A percentile compares a stretch with the other conserved stretches of the same genome.
These are phyloP conservation scores for Ailuropoda melanoleuca DNA, from an alignment of 2,113 vertebrate genomes.

Conservation along the genomic window DNA sequence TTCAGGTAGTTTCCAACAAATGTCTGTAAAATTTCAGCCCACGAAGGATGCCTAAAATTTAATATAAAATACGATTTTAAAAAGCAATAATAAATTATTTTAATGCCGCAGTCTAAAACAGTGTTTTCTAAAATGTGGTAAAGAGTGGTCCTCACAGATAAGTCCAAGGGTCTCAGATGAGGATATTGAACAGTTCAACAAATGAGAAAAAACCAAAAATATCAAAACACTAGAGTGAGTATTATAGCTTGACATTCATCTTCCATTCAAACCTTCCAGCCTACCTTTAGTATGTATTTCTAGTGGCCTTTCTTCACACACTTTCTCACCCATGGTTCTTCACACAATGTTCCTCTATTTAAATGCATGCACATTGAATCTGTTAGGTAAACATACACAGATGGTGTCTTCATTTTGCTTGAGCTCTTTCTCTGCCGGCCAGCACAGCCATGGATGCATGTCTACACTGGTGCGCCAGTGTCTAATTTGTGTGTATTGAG, in stretches of 20 bases:
- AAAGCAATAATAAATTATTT: neutral
- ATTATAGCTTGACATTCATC: neutral
- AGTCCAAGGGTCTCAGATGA: neutral
- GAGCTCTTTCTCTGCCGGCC: neutral
- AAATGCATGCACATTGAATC: neutral
- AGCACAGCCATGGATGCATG: neutral
- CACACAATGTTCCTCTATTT: neutral
- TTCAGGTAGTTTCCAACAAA: neutral
- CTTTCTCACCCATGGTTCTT: neutral
- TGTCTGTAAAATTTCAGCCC: neutral
- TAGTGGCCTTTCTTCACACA: neutral
- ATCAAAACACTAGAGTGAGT: neutral
- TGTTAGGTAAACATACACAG: neutral
- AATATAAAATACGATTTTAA: neutral
- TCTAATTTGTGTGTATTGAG: neutral
- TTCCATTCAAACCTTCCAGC: neutral
- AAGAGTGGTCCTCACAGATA: neutral
- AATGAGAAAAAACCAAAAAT: neutral
- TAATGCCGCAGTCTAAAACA: neutral
- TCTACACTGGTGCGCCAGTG: fast-evolving
- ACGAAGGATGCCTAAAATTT: neutral
- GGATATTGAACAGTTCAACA: neutral
- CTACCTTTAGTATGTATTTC: neutral
- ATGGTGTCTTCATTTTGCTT: neutral
- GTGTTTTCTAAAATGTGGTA: neutral